Conservation (phyloP, 2,113 vertebrate species). For the Apodemus speciosus region DNA sequence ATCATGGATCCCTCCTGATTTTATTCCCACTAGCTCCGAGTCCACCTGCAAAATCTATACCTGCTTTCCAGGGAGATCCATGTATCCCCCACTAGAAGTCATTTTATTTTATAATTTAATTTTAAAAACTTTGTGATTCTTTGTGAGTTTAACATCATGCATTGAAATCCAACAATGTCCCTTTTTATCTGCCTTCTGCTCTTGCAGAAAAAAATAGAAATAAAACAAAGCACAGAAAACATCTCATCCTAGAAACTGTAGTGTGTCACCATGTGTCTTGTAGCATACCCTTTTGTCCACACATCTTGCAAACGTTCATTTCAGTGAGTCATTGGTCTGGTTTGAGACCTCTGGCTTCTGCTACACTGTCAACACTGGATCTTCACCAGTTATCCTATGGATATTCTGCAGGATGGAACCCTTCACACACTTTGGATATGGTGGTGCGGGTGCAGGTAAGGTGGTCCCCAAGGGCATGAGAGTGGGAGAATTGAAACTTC, state of each 20-base stretch:
- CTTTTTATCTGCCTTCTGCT: not conserved
- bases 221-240: not conserved
- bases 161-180: not conserved
- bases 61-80: not conserved
- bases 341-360: not conserved
- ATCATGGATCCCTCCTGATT: not conserved
- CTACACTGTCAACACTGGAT: not conserved
- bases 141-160: not conserved
- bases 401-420: not conserved
- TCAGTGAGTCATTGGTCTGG: not conserved
- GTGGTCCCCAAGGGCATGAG: no score
- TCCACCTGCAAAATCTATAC: no score
- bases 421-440: not conserved
- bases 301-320: not conserved
- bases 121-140: not conserved
- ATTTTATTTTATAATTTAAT: not conserved
- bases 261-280: not conserved
- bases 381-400: not conserved
- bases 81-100: not conserved
- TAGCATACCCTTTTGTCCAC: not conserved
- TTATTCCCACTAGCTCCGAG: not conserved
- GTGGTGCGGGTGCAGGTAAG: no score
- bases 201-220: not conserved
- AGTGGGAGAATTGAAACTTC: no score
- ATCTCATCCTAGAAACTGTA: not conserved